Conservation (phyloP, 37 sponge, comb jelly and placozoan genomes). For the Chondrosia reniformis region DNA sequence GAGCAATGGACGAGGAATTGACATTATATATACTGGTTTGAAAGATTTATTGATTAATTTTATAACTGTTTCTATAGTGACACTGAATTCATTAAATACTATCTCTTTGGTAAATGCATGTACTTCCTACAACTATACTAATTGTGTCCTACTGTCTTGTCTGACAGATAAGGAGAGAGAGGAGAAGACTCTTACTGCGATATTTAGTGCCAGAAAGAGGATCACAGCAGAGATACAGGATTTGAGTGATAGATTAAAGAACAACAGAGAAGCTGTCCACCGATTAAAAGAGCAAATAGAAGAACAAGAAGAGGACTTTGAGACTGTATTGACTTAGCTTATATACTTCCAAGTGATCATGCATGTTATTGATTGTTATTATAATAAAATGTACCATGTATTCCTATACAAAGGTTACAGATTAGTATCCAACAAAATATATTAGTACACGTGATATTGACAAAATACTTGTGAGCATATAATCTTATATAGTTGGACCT, state of each 20-base stretch:
- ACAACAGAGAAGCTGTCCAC: slow-evolving; percentile 46
- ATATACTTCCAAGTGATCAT: too few relatives aligned
- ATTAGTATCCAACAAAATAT: too few relatives aligned
- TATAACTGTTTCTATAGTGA: neutral
- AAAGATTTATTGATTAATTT: neutral
- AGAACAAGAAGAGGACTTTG: slow-evolving; percentile 57
- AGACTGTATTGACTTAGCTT: too few relatives aligned
- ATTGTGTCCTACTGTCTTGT: neutral
- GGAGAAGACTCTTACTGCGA: slow-evolving; percentile 47
- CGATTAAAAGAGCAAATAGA: slow-evolving; percentile 69
- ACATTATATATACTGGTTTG: neutral
- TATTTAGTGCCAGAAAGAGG: slow-evolving; percentile 63
- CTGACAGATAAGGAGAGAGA: slow-evolving; percentile 76
- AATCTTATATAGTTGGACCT: too few relatives aligned
- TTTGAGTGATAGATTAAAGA: slow-evolving; percentile 71
- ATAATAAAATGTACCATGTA: too few relatives aligned
- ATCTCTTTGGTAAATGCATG: neutral
- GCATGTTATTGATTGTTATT: too few relatives aligned
- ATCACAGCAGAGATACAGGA: slow-evolving; percentile 81
- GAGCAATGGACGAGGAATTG: too few relatives aligned
- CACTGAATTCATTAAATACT: neutral
- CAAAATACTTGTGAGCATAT: too few relatives aligned
- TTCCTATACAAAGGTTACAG: too few relatives aligned
- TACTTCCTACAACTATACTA: neutral
- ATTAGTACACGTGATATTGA: too few relatives aligned